A percentile compares a stretch with the other conserved stretches of the same genome.
Evolutionary conservation across 1,140 invertebrate species (phyloP).

Genomic region (Leucophenga varia): DNA sequence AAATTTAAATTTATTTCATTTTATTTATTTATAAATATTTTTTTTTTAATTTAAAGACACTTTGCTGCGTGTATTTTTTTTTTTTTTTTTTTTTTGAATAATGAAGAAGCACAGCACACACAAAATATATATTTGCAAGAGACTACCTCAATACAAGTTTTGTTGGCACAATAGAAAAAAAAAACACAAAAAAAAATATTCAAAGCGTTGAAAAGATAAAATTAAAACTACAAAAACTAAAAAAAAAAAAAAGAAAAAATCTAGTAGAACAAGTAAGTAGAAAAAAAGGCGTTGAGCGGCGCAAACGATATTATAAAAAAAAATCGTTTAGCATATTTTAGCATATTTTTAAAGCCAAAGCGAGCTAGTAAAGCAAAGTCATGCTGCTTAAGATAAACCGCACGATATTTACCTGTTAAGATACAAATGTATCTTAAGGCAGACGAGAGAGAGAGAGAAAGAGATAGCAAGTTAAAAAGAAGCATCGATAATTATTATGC

Average conservation of each 20-base stretch:
- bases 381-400: slow-evolving; percentile 1
- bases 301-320: slow-evolving; percentile 8
- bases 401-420: no score
- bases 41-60: no score
- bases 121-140: slow-evolving; percentile 38
- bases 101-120: slow-evolving; percentile 10
- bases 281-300: neutral
- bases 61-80: slow-evolving; percentile 3
- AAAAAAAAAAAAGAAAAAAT: slow-evolving; percentile 20
- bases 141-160: slow-evolving; percentile 52
- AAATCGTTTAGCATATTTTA: slow-evolving; percentile 51
- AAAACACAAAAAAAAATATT: neutral
- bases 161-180: slow-evolving; percentile 28
- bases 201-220: neutral
- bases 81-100: no score
- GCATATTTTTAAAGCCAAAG: slow-evolving; percentile 29
- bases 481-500: no score
- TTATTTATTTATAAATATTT: no score
- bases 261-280: neutral
- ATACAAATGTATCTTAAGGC: slow-evolving; percentile 21
- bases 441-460: no score
- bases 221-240: slow-evolving; percentile 3
- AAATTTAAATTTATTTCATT: slow-evolving; percentile 3
- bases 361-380: slow-evolving; percentile 10
- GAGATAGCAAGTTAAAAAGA: no score